phyloP scores from a whole-genome alignment of 2,888 invertebrate genomes.

The Ormyrus nitidulus region DNA sequence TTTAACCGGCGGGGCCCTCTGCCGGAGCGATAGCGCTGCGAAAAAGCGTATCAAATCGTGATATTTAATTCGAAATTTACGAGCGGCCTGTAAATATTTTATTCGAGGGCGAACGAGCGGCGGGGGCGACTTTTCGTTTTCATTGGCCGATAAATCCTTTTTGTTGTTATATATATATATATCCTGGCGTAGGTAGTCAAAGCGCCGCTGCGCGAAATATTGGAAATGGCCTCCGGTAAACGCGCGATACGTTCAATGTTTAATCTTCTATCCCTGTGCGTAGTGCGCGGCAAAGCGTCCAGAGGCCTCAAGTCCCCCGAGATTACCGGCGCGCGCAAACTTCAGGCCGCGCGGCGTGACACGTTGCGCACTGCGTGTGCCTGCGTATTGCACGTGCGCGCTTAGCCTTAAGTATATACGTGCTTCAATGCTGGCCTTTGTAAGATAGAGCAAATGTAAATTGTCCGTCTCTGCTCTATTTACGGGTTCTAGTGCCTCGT shows the following conservation, averaged over 20 bases:
- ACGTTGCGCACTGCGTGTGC: conserved; percentile 10
- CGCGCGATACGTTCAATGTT: conserved; percentile 61
- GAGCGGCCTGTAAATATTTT: conserved; percentile 44
- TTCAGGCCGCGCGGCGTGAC: conserved; percentile 16
- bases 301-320: conserved; percentile 59
- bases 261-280: conserved; percentile 63
- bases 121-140: conserved; percentile 48
- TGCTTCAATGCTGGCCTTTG: conserved; percentile 13
- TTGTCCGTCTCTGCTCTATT: too few relatives aligned
- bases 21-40: background rate
- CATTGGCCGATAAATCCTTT: conserved; percentile 53
- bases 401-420: background rate
- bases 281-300: conserved; percentile 45
- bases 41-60: conserved; percentile 27
- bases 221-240: conserved; percentile 64
- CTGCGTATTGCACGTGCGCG: background rate
- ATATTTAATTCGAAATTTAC: conserved; percentile 53
- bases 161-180: conserved; percentile 23
- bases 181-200: conserved; percentile 18
- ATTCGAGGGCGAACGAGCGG: conserved; percentile 14
- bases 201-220: conserved; percentile 60
- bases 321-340: conserved; percentile 56
- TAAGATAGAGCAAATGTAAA: background rate
- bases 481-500: too few relatives aligned
- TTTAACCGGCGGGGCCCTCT: background rate